These are phyloP conservation scores for Seriola quinqueradiata DNA, from an alignment of 2,113 vertebrate genomes.

Conservation along the genomic window DNA sequence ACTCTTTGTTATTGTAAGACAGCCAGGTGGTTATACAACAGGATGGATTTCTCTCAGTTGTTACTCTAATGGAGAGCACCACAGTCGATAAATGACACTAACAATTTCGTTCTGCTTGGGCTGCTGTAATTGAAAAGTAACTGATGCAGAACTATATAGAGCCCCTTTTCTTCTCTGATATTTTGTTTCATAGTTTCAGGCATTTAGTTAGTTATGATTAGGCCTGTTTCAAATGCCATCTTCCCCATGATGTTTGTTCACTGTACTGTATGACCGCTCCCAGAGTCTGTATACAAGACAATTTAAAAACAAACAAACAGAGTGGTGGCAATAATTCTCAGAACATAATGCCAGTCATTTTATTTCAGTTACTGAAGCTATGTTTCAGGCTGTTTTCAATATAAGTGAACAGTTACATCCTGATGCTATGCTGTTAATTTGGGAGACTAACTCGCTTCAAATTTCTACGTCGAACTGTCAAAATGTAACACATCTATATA, in stretches of 20 bases:
- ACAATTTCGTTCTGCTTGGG: slow-evolving; percentile 92
- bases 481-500: slow-evolving; percentile 4
- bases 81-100: slow-evolving; percentile 93
- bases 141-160: slow-evolving; percentile 90
- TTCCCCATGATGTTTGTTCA: slow-evolving; percentile 74
- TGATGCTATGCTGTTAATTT: background rate
- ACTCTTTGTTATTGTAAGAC: slow-evolving; percentile 89
- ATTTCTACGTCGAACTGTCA: slow-evolving; percentile 15
- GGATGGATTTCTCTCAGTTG: slow-evolving; percentile 89
- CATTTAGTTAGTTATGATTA: slow-evolving; percentile 72
- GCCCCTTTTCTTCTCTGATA: slow-evolving; percentile 73
- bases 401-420: slow-evolving; percentile 16
- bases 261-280: slow-evolving; percentile 56
- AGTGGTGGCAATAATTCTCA: slow-evolving; percentile 33
- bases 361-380: slow-evolving; percentile 31
- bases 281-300: slow-evolving; percentile 52
- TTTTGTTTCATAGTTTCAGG: slow-evolving; percentile 84
- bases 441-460: background rate
- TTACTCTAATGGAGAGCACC: slow-evolving; percentile 89
- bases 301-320: slow-evolving; percentile 58
- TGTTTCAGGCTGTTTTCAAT: slow-evolving; percentile 32
- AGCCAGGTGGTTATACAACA: slow-evolving; percentile 90
- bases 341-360: slow-evolving; percentile 31
- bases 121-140: slow-evolving; percentile 95
- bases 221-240: slow-evolving; percentile 67